Conservation (phyloP, 2,888 invertebrate species). For the Muschampia plurimacula region DNA sequence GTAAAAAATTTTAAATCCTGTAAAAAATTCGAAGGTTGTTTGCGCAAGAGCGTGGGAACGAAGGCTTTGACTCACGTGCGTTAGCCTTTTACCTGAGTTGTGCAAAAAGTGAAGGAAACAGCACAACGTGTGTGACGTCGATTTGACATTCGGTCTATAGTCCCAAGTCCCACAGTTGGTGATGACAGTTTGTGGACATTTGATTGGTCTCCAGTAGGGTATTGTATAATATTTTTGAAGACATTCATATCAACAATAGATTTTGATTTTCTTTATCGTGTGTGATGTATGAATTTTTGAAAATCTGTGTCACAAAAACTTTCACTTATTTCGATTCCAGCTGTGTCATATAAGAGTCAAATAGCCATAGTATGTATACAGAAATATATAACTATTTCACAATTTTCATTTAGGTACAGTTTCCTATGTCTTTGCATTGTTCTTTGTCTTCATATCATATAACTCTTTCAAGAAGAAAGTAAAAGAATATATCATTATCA, state of each 20-base stretch:
- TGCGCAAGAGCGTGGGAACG: constrained; percentile 75
- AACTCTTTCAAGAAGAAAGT: no score
- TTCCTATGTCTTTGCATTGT: no score
- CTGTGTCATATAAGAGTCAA: background rate
- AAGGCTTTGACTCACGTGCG: constrained; percentile 62
- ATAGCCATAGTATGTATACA: no score
- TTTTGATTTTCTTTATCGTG: background rate
- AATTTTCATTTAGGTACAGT: no score
- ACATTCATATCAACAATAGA: background rate
- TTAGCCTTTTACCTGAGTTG: constrained; percentile 58
- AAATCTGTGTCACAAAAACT: background rate
- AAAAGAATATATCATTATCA: no score
- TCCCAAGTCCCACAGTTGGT: constrained; percentile 32
- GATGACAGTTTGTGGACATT: constrained; percentile 54
- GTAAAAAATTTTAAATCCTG: constrained; percentile 52
- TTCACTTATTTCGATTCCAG: background rate
- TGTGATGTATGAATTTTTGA: background rate
- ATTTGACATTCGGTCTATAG: constrained; percentile 35
- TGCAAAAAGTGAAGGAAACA: constrained; percentile 49
- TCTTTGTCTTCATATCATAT: no score
- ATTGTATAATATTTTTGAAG: background rate
- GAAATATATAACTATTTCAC: no score
- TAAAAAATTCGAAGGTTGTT: constrained; percentile 62
- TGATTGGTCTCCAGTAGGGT: constrained; percentile 56
- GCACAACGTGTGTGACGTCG: constrained; percentile 1